Evolutionary conservation across 1,140 invertebrate genomes (phyloP).

Genomic region (Drosophila pectinifera): DNA sequence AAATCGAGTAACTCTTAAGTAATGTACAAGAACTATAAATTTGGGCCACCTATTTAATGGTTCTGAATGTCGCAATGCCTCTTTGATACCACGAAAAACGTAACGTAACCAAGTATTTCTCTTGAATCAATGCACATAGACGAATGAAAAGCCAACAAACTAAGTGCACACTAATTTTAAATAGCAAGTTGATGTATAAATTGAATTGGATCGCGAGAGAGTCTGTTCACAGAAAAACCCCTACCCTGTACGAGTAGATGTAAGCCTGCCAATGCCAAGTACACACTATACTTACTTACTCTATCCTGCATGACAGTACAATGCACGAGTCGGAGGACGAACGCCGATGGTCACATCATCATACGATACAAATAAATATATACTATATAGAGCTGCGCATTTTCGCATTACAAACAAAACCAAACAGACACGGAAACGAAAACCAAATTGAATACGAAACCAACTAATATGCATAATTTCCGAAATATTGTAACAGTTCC

Average conservation of each 20-base stretch:
- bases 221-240: conserved; percentile 20
- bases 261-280: conserved; percentile 55
- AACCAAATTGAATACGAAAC: conserved; percentile 51
- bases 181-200: conserved; percentile 47
- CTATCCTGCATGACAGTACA: conserved; percentile 45
- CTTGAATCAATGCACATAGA: conserved; percentile 48
- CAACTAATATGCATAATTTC: conserved; percentile 60
- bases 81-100: conserved; percentile 31
- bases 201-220: conserved; percentile 25
- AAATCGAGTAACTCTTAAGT: conserved; percentile 55
- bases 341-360: conserved; percentile 31
- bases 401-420: conserved; percentile 35
- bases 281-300: conserved; percentile 24
- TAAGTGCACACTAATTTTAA: conserved; percentile 52
- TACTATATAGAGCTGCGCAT: conserved; percentile 31
- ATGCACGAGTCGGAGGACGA: conserved; percentile 25
- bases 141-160: conserved; percentile 47
- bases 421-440: conserved; percentile 6
- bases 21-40: conserved; percentile 42
- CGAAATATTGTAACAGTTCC: conserved; percentile 78
- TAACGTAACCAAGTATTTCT: conserved; percentile 33
- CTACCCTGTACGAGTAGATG: conserved; percentile 43
- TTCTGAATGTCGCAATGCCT: conserved; percentile 30
- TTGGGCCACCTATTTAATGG: conserved; percentile 33
- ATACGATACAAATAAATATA: conserved; percentile 30